Percentiles rank a stretch among this genome's conserved stretches.
These are phyloP conservation scores for Myzus persicae DNA, from an alignment of 1,140 invertebrate genomes.

Conservation along the genomic window DNA sequence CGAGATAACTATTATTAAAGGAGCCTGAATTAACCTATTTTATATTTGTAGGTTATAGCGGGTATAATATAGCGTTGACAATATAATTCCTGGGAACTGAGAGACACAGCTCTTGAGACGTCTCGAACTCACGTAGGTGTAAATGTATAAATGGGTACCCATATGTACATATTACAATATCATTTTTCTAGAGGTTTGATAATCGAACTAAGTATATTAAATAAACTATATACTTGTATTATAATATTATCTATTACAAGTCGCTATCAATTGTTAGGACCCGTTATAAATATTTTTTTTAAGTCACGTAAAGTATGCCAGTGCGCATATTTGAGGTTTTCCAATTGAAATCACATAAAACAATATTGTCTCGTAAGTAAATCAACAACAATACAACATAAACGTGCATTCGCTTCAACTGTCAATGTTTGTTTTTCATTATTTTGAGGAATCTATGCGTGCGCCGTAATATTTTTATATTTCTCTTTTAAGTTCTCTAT, in stretches of 20 bases:
- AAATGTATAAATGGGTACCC: not conserved
- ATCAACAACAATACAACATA: conserved; percentile 19
- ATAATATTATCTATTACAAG: not conserved
- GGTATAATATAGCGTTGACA: too few species aligned
- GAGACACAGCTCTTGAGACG: not conserved
- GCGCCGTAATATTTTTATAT: not conserved
- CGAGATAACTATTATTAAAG: too few species aligned
- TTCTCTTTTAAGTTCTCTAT: not conserved
- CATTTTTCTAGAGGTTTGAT: not conserved
- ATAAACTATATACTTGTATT: not conserved
- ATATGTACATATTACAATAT: not conserved
- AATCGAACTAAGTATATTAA: not conserved
- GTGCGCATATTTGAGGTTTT: not conserved
- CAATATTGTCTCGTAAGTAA: not conserved
- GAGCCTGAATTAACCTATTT: too few species aligned
- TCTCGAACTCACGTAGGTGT: not conserved
- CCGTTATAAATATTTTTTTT: conserved; percentile 26
- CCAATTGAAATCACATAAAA: conserved; percentile 13
- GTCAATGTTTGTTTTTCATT: not conserved
- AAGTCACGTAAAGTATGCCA: not conserved
- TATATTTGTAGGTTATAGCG: too few species aligned
- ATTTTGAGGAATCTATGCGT: not conserved
- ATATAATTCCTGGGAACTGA: too few species aligned
- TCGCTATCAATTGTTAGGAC: not conserved
- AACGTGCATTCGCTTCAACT: not conserved